phyloP scores from a whole-genome alignment of 2,113 vertebrate genomes.

The Stegostoma tigrinum region DNA sequence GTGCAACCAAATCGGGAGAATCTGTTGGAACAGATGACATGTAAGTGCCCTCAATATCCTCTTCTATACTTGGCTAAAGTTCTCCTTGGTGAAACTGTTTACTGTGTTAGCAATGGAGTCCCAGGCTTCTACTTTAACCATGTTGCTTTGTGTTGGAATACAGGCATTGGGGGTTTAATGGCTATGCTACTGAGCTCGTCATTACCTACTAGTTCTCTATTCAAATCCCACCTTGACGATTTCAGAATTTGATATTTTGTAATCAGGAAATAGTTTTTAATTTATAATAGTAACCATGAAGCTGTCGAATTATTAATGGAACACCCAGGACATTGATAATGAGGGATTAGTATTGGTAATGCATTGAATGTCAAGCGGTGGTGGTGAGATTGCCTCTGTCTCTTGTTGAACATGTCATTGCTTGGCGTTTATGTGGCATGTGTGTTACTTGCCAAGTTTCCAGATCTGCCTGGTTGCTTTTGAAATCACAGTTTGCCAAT shows the following conservation, averaged over 20 bases:
- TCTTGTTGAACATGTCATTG: not conserved
- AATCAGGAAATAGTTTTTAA: not conserved
- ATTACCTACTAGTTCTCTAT: not conserved
- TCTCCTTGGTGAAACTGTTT: not conserved
- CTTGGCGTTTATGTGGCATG: too few relatives aligned
- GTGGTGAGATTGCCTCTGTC: not conserved
- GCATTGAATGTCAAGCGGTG: too few relatives aligned
- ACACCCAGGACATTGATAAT: too few relatives aligned
- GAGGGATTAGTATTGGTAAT: too few relatives aligned
- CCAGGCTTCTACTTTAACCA: not conserved
- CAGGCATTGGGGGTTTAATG: not conserved
- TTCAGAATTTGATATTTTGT: not conserved
- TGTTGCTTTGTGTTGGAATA: not conserved
- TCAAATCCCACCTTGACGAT: not conserved
- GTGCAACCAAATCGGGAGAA: constrained; percentile 79
- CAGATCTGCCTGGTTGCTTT: not conserved
- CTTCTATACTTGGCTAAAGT: not conserved
- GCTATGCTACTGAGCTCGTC: not conserved
- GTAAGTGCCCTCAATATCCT: constrained; percentile 59
- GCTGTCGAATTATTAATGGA: not conserved
- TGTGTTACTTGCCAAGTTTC: not conserved
- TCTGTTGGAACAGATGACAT: constrained; percentile 72
- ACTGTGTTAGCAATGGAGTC: not conserved
- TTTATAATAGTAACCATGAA: not conserved
- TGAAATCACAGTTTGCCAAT: not conserved